phyloP scores from a whole-genome alignment of 2,888 invertebrate genomes.

The Tetragnatha montana region DNA sequence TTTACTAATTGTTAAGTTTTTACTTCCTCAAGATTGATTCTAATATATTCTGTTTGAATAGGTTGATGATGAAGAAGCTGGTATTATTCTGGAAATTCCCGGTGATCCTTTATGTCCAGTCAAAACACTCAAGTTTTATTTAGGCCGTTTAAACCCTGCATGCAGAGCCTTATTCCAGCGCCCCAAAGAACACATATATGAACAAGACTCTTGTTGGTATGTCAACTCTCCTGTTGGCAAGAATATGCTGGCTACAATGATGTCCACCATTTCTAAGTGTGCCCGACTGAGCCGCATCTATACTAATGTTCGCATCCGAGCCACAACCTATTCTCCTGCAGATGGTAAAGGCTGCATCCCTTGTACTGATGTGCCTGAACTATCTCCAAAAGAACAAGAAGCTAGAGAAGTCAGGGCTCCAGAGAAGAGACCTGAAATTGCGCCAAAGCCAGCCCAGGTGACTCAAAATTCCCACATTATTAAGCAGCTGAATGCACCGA shows the following conservation, averaged over 20 bases:
- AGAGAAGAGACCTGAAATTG: constrained; percentile 46
- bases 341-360: constrained; percentile 68
- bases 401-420: not conserved
- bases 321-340: constrained; percentile 70
- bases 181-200: constrained; percentile 70
- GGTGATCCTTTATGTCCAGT: constrained; percentile 71
- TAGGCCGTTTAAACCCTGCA: constrained; percentile 70
- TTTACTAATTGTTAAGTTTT: no score
- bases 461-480: constrained; percentile 65
- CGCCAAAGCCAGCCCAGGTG: constrained; percentile 48
- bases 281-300: constrained; percentile 71
- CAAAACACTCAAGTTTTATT: constrained; percentile 69
- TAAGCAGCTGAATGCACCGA: constrained; percentile 65
- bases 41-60: constrained; percentile 13
- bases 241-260: constrained; percentile 72
- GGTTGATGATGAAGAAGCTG: constrained; percentile 71
- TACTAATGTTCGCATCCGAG: constrained; percentile 71
- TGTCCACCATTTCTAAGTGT: constrained; percentile 72
- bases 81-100: constrained; percentile 70
- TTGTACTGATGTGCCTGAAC: constrained; percentile 58
- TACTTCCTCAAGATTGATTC: not conserved
- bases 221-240: constrained; percentile 72
- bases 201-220: constrained; percentile 70
- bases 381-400: constrained; percentile 7
- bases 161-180: constrained; percentile 71